Conservation (phyloP, 2,888 invertebrate species). For the Netelia virgata region DNA sequence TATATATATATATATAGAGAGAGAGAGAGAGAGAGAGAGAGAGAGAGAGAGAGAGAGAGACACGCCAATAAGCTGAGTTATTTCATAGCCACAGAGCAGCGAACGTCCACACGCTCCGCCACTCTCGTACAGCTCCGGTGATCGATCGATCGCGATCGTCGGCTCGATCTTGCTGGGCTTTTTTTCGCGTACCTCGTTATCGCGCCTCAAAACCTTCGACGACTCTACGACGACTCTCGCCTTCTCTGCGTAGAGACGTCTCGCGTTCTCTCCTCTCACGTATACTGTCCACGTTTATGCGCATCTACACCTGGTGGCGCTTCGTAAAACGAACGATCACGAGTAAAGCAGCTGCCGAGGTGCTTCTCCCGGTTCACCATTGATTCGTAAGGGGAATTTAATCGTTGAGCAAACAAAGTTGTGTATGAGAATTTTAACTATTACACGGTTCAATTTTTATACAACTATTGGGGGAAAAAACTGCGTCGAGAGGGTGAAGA, state of each 20-base stretch:
- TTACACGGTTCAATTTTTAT: too few species aligned
- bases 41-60: too few species aligned
- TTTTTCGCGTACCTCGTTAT: conserved; percentile 52
- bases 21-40: too few species aligned
- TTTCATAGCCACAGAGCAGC: conserved; percentile 38
- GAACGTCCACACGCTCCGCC: conserved; percentile 51
- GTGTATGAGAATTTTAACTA: too few species aligned
- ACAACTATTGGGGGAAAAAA: too few species aligned
- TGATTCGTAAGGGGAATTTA: not conserved
- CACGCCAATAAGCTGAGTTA: not conserved
- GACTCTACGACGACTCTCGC: not conserved
- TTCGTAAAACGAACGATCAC: conserved; percentile 3
- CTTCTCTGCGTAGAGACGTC: not conserved
- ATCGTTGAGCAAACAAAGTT: too few species aligned
- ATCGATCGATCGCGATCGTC: conserved; percentile 57
- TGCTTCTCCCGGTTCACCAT: not conserved
- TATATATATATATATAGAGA: too few species aligned
- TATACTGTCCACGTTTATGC: not conserved
- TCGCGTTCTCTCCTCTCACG: not conserved
- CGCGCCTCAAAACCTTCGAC: conserved; percentile 42
- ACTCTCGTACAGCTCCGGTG: conserved; percentile 43
- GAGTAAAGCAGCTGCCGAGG: not conserved
- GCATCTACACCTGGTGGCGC: not conserved
- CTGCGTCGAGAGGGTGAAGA: too few species aligned
- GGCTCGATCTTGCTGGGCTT: conserved; percentile 31